Evolutionary conservation across 2,113 vertebrate species (phyloP).

Genomic region (Myodes glareolus): DNA sequence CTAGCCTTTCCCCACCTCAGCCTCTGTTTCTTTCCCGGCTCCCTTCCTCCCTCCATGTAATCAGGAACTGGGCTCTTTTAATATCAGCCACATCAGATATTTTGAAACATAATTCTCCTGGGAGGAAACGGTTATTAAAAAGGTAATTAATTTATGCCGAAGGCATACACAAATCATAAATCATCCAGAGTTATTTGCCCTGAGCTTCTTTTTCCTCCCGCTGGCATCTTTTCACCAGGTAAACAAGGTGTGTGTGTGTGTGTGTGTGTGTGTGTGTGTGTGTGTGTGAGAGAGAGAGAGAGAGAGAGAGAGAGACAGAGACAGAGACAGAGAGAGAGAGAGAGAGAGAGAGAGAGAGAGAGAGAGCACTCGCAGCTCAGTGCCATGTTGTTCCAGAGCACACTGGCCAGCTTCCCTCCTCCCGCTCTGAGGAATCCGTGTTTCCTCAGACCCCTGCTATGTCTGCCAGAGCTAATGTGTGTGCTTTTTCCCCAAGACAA

Average conservation of each 20-base stretch:
- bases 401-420: neutral
- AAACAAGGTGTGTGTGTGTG: neutral
- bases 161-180: neutral
- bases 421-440: too few relatives aligned
- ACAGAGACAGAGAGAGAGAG: too few relatives aligned
- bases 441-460: neutral
- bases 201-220: neutral
- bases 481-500: rapidly evolving
- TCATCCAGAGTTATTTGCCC: neutral
- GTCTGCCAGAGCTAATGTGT: neutral
- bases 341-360: too few relatives aligned
- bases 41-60: rapidly evolving
- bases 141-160: conserved; percentile 16
- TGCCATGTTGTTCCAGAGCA: neutral
- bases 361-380: neutral
- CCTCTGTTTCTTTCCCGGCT: neutral
- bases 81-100: neutral
- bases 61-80: neutral
- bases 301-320: too few relatives aligned
- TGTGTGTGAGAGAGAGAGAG: too few relatives aligned
- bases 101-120: neutral
- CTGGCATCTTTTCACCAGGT: neutral
- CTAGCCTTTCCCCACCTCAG: neutral
- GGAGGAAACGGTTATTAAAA: conserved; percentile 13
- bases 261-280: too few relatives aligned